Conservation (phyloP, 2,888 invertebrate species). For the Nomada lathburiana region DNA sequence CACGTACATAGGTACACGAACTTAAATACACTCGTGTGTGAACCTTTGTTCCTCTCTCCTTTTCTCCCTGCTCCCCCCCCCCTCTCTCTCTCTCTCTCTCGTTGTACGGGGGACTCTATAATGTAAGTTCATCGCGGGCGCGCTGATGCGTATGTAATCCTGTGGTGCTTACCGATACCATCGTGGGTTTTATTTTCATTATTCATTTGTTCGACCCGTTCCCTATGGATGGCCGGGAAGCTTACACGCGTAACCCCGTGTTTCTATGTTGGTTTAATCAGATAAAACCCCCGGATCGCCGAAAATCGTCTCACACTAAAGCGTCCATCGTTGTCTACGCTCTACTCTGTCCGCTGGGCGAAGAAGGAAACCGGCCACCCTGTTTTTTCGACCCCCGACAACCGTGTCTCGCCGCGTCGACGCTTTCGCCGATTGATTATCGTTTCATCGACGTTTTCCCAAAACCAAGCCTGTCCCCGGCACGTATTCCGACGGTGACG, state of each 20-base stretch:
- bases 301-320: constrained; percentile 70
- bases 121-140: constrained; percentile 79
- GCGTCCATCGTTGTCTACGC: background rate
- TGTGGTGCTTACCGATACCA: constrained; percentile 82
- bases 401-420: constrained; percentile 9
- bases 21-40: constrained; percentile 25
- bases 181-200: constrained; percentile 84
- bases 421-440: constrained; percentile 8
- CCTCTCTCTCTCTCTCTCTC: background rate
- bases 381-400: constrained; percentile 24
- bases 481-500: background rate
- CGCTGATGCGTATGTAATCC: constrained; percentile 83
- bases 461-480: too few species aligned
- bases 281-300: constrained; percentile 78
- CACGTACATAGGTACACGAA: constrained; percentile 35
- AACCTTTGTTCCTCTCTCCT: background rate
- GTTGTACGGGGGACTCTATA: constrained; percentile 58
- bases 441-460: background rate
- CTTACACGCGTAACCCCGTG: constrained; percentile 83
- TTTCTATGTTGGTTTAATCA: constrained; percentile 83
- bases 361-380: background rate
- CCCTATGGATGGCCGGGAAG: constrained; percentile 74
- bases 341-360: constrained; percentile 8
- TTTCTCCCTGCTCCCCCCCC: background rate
- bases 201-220: constrained; percentile 82